These are phyloP conservation scores for Enteromius paludinosus DNA, from an alignment of 2,797 vertebrate species.

Conservation along the genomic window DNA sequence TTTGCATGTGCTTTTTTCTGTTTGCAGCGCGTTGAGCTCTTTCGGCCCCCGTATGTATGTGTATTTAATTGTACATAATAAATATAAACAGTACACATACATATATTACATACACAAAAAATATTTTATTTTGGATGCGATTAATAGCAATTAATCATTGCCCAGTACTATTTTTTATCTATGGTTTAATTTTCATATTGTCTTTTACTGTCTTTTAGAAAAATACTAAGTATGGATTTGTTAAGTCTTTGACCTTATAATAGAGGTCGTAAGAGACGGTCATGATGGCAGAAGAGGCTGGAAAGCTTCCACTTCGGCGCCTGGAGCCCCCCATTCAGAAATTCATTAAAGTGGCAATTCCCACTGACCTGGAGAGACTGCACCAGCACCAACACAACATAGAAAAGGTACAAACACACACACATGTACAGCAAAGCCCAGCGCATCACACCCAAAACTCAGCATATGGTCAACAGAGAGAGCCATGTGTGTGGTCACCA, in stretches of 20 bases:
- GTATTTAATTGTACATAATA: not conserved
- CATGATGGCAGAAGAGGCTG: conserved; percentile 87
- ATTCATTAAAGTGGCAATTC: conserved; percentile 95
- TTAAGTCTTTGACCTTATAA: conserved; percentile 42
- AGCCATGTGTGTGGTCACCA: conserved; percentile 17
- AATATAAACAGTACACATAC: not conserved
- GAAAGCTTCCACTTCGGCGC: conserved; percentile 89
- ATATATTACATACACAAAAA: no score
- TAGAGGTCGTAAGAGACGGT: conserved; percentile 67
- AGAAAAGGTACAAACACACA: conserved; percentile 84
- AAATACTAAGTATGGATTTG: conserved; percentile 46
- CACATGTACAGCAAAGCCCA: conserved; percentile 1
- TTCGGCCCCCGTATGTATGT: no score
- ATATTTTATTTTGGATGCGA: no score
- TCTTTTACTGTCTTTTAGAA: conserved; percentile 7
- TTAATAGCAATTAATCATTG: not conserved
- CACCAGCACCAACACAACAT: conserved; percentile 96
- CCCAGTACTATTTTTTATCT: not conserved
- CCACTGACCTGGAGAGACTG: conserved; percentile 94
- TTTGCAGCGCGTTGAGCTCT: no score
- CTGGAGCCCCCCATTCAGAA: conserved; percentile 93
- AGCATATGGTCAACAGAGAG: conserved; percentile 26
- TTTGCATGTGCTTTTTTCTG: no score
- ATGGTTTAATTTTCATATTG: not conserved
- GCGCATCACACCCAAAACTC: conserved; percentile 20